Conservation (phyloP, 2,797 vertebrate species). For the Epinephelus coioides region DNA sequence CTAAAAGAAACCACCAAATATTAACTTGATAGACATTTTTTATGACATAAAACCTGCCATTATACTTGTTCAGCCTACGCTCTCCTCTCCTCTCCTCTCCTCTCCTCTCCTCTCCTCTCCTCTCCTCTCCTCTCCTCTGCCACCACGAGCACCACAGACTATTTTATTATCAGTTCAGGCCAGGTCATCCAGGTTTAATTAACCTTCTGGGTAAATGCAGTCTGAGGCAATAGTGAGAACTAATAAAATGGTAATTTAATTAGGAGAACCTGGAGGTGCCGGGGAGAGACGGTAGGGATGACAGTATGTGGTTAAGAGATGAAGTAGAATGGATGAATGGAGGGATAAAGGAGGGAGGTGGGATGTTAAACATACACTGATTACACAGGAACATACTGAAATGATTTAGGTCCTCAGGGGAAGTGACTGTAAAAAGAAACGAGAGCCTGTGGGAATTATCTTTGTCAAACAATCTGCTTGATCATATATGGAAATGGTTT, state of each 20-base stretch:
- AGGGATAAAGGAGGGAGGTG: background rate
- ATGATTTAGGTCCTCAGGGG: constrained; percentile 1
- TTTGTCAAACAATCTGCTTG: background rate
- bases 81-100: constrained; percentile 6
- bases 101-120: background rate
- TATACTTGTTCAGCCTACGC: too few relatives aligned
- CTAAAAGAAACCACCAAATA: too few relatives aligned
- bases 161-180: constrained; percentile 47
- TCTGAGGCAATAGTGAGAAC: constrained; percentile 49
- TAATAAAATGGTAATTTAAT: constrained; percentile 77
- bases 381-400: constrained; percentile 26
- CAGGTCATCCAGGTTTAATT: constrained; percentile 64
- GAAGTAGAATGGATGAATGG: constrained; percentile 18
- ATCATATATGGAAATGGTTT: background rate
- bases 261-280: constrained; percentile 39
- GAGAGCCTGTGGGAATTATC: background rate
- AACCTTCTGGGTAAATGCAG: constrained; percentile 61
- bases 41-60: too few relatives aligned
- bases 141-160: background rate
- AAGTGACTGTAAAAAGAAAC: background rate
- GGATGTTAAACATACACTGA: constrained; percentile 34
- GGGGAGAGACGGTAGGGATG: background rate
- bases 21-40: too few relatives aligned
- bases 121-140: constrained; percentile 1
- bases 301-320: constrained; percentile 34